A percentile compares a stretch with the other conserved stretches of the same genome.
phyloP scores from a whole-genome alignment of 2,113 vertebrate species.

The Eurypyga helias region DNA sequence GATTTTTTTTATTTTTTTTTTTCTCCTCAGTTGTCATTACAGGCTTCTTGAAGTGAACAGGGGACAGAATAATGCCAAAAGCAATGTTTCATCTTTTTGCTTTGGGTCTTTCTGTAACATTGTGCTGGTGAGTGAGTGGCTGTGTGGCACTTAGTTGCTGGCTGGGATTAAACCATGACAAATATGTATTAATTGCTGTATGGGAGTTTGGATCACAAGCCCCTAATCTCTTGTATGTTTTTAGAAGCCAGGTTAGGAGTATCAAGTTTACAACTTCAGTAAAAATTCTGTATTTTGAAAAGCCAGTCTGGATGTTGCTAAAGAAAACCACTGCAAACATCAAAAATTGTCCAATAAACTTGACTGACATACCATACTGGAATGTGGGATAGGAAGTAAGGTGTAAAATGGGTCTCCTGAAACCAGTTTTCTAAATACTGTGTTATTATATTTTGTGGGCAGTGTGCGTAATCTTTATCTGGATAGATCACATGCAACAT shows the following conservation, averaged over 20 bases:
- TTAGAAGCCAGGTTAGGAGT: not conserved
- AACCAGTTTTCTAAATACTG: not conserved
- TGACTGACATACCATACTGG: not conserved
- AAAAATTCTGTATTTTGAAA: not conserved
- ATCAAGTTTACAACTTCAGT: not conserved
- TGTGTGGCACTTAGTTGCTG: too few species aligned
- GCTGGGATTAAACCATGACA: too few species aligned
- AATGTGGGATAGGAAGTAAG: not conserved
- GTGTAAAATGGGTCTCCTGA: not conserved
- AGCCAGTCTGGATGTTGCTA: not conserved
- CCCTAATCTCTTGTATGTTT: not conserved
- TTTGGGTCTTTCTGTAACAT: not conserved
- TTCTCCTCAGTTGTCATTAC: slow-evolving; percentile 54
- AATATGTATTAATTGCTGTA: slow-evolving; percentile 45
- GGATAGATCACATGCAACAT: not conserved
- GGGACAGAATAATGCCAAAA: slow-evolving; percentile 52
- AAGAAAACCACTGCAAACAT: not conserved
- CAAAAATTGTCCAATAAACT: not conserved
- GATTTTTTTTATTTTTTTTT: not conserved
- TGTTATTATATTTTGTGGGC: not conserved
- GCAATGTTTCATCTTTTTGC: slow-evolving; percentile 27
- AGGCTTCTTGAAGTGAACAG: slow-evolving; percentile 52
- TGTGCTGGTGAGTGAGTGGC: too few species aligned
- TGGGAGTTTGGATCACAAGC: not conserved
- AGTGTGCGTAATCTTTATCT: not conserved